Percentiles rank a stretch among this genome's conserved stretches.
Evolutionary conservation across 2,888 invertebrate genomes (phyloP).

Genomic region (Drosophila tripunctata): DNA sequence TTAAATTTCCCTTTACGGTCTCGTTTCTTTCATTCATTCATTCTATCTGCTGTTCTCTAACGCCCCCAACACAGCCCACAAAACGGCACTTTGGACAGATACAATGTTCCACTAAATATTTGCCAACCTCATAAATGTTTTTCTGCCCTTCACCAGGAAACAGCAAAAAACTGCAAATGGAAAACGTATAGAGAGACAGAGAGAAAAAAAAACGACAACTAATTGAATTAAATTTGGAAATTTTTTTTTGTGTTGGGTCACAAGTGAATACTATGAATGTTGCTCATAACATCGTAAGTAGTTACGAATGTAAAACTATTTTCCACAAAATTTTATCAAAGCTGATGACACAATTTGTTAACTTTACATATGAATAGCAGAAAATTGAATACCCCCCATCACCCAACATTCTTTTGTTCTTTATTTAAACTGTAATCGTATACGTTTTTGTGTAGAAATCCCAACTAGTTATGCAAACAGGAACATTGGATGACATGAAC

Average conservation of each 20-base stretch:
- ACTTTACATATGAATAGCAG: not conserved
- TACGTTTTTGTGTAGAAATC: not conserved
- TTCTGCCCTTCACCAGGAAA: slow-evolving; percentile 5
- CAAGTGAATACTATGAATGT: slow-evolving; percentile 11
- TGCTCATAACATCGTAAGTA: slow-evolving; percentile 6
- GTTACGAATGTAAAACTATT: slow-evolving; percentile 18
- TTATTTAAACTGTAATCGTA: not conserved
- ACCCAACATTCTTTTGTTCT: not conserved
- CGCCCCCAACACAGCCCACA: slow-evolving; percentile 37
- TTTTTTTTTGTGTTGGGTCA: slow-evolving; percentile 49
- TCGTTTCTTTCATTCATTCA: not conserved
- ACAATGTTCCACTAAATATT: slow-evolving; percentile 55
- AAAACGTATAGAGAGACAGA: not conserved
- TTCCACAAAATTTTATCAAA: slow-evolving; percentile 13
- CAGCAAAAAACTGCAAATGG: not conserved
- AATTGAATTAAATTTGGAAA: slow-evolving; percentile 71
- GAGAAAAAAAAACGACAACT: slow-evolving; percentile 32
- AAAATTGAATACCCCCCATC: not conserved
- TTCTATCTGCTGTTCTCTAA: not conserved
- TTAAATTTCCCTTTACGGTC: slow-evolving; percentile 53
- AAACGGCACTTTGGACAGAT: slow-evolving; percentile 38
- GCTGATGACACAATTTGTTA: slow-evolving; percentile 17
- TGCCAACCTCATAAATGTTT: slow-evolving; percentile 39
- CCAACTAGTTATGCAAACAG: no score
- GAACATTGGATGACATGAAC: no score